Conservation (phyloP, 2,113 vertebrate species). For the Uria lomvia region DNA sequence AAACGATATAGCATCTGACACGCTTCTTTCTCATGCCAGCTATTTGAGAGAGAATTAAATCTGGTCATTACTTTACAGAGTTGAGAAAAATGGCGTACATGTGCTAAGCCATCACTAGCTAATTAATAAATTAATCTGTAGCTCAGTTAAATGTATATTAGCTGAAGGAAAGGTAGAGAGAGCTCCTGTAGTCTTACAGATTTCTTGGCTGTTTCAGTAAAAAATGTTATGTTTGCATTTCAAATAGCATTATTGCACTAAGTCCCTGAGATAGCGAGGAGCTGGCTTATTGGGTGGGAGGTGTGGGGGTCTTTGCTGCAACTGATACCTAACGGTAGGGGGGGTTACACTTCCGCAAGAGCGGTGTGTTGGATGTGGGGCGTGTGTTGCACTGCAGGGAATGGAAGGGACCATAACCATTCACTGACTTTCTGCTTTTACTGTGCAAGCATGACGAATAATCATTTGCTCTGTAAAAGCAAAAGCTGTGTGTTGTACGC, state of each 20-base stretch:
- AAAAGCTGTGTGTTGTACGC: background rate
- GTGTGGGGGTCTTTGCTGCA: background rate
- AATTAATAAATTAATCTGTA: background rate
- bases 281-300: background rate
- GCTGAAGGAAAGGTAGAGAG: background rate
- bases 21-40: background rate
- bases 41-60: background rate
- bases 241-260: background rate
- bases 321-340: rapidly evolving
- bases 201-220: background rate
- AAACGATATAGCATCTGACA: background rate
- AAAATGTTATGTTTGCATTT: background rate
- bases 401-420: background rate
- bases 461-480: background rate
- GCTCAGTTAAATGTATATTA: background rate
- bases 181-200: background rate
- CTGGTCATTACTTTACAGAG: rapidly evolving
- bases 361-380: background rate
- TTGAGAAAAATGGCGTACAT: rapidly evolving
- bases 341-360: background rate
- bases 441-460: background rate
- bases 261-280: background rate
- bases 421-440: background rate
- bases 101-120: background rate
- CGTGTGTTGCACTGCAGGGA: background rate